Base-by-base conservation (phyloP, 2,888 invertebrate genomes). In the Heliconius charithonia region DNA sequence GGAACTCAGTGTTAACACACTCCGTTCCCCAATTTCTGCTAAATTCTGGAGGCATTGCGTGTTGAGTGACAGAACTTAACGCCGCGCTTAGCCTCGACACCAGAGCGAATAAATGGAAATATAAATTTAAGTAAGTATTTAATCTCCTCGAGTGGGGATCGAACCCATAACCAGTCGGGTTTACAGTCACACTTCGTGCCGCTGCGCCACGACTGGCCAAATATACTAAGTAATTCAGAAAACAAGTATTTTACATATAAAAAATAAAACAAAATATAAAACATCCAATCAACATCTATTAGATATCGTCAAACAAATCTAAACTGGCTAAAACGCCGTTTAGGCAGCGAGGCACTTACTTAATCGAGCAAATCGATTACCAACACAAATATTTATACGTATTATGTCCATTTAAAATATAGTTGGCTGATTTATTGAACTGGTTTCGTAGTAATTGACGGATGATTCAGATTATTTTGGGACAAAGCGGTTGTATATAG, bases 371-470 rank as follows among this genome's bases (percentile, higher is more conserved):
- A 79, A 70, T 69, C 79, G 79, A 76, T 76, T 79, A 79, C 77
- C 73, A 45, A 87, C 29, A 45, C 78, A 78, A 78, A 78, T 78
- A 78, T 78, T 78, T 74, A 69, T 45, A 63, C 59, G 59, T 29
- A 56, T 72, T 62, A 27, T 63, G 72, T 32, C 56, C 59, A 72
- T 32, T 59, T 59, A n/a, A 72, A 72, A 72, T 59, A 59, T 32
- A 37, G 32, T 32, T 32, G 29, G 6, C 32, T 72, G 72, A 72
- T 72, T 72, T 72, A 72, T 59, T 59, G 32, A n/a, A 37, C 37
- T 16, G 59, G 59, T 72, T 59, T 32, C 37, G 72, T n/a, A 59
- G 3, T 37, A 72, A 59, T 56, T 72, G 59, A 37, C n/a, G 29
- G 29, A 71, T 59, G 32, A 59, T 32, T 72, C n/a, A 29, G 51